Conservation (phyloP, 1,140 invertebrate species). For the Cotesia vestalis region DNA sequence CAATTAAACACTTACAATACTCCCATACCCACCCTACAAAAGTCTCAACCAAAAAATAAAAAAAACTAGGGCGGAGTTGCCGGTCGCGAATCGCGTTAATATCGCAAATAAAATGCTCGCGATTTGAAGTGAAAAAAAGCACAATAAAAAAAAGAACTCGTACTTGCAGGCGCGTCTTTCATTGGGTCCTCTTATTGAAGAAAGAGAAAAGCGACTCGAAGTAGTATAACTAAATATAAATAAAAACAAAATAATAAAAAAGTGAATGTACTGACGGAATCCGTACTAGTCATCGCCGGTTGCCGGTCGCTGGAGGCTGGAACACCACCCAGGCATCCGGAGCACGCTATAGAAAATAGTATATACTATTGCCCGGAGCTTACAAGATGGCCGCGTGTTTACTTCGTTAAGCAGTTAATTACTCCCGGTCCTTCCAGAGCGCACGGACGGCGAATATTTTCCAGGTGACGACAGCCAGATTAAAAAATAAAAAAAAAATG, state of each 20-base stretch:
- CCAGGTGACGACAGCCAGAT: background rate
- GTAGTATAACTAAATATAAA: constrained; percentile 22
- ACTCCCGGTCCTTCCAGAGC: constrained; percentile 47
- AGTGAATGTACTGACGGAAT: constrained; percentile 27
- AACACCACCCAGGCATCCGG: constrained; percentile 38
- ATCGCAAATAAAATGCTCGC: constrained; percentile 46
- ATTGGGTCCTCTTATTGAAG: constrained; percentile 18
- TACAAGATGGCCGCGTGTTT: constrained; percentile 64
- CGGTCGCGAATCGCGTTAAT: constrained; percentile 46
- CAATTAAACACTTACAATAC: no score
- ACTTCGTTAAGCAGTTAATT: constrained; percentile 68
- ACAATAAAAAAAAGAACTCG: constrained; percentile 37
- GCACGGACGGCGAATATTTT: background rate
- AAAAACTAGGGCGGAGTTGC: constrained; percentile 17
- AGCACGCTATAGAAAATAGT: no score
- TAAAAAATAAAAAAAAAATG: constrained; percentile 1
- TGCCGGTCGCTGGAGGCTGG: constrained; percentile 27
- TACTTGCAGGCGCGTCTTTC: constrained; percentile 29
- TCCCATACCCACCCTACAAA: background rate
- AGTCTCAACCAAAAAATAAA: constrained; percentile 2
- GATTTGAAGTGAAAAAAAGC: constrained; percentile 34
- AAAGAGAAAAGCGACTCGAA: constrained; percentile 23
- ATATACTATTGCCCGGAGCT: constrained; percentile 42
- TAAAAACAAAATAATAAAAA: constrained; percentile 23
- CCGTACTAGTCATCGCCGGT: constrained; percentile 22